phyloP scores from a whole-genome alignment of 2,113 vertebrate genomes.

The Centropus bengalensis region DNA sequence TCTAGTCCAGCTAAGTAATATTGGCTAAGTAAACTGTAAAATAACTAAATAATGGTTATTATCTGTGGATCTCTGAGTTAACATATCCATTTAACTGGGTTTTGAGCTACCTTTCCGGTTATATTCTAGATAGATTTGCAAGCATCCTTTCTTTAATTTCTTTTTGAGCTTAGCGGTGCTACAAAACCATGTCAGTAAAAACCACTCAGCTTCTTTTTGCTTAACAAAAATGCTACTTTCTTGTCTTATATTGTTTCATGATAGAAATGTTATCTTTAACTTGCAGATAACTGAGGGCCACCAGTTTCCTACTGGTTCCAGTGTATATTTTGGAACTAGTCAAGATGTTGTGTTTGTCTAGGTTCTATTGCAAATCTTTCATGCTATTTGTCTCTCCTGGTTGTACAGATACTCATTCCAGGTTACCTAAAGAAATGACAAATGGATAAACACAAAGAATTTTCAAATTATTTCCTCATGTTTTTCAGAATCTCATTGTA shows the following conservation, averaged over 20 bases:
- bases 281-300: background rate
- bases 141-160: background rate
- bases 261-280: background rate
- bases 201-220: background rate
- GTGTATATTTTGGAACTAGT: background rate
- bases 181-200: background rate
- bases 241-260: background rate
- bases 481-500: background rate
- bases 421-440: background rate
- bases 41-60: background rate
- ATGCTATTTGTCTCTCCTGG: accelerated
- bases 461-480: background rate
- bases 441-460: background rate
- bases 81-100: background rate
- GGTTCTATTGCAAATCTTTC: background rate
- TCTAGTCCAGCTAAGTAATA: background rate
- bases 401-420: background rate
- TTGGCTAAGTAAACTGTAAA: background rate
- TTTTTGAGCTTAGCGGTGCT: background rate
- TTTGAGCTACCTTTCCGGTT: background rate
- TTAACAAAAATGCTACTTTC: background rate
- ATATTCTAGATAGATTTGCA: background rate
- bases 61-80: background rate
- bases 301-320: background rate
- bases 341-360: accelerated